A percentile compares a stretch with the other conserved stretches of the same genome.
These are phyloP conservation scores for Helicoverpa assulta DNA, from an alignment of 2,888 invertebrate genomes.

Conservation along the genomic window DNA sequence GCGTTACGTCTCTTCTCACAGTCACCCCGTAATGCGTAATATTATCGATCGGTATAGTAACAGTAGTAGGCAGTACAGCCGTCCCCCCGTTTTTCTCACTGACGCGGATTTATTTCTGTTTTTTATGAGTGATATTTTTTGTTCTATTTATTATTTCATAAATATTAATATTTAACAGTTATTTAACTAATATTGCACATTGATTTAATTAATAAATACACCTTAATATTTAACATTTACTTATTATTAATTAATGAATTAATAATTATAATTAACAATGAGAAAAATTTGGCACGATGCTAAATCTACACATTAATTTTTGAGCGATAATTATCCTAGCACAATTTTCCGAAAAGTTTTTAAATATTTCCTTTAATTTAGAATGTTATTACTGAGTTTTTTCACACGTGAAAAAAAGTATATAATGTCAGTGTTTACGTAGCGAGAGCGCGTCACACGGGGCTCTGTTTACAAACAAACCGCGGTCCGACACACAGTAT, in stretches of 20 bases:
- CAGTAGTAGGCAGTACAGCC: constrained; percentile 74
- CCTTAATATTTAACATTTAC: constrained; percentile 51
- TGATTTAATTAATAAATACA: constrained; percentile 34
- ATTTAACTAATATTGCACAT: constrained; percentile 51
- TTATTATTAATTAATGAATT: constrained; percentile 39
- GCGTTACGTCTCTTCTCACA: constrained; percentile 73
- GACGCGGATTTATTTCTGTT: constrained; percentile 78
- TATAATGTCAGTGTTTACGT: constrained; percentile 74
- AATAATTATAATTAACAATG: constrained; percentile 46
- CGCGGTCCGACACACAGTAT: constrained; percentile 70
- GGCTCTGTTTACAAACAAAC: constrained; percentile 88
- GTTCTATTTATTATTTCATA: constrained; percentile 46
- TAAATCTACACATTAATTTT: constrained; percentile 57
- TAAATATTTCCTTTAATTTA: constrained; percentile 59
- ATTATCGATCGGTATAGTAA: constrained; percentile 89
- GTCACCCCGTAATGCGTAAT: constrained; percentile 88
- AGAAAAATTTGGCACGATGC: constrained; percentile 72
- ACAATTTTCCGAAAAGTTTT: constrained; percentile 44
- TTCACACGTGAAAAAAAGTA: constrained; percentile 66
- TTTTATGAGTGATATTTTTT: constrained; percentile 65
- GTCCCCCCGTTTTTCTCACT: constrained; percentile 79
- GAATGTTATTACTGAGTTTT: constrained; percentile 59
- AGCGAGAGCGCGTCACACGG: constrained; percentile 77
- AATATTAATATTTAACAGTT: constrained; percentile 39
- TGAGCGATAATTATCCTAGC: constrained; percentile 67